Evolutionary conservation across 2,888 invertebrate genomes (phyloP), one percentile per base, ranked within the genome.

Genomic region (Merodon equestris): DNA sequence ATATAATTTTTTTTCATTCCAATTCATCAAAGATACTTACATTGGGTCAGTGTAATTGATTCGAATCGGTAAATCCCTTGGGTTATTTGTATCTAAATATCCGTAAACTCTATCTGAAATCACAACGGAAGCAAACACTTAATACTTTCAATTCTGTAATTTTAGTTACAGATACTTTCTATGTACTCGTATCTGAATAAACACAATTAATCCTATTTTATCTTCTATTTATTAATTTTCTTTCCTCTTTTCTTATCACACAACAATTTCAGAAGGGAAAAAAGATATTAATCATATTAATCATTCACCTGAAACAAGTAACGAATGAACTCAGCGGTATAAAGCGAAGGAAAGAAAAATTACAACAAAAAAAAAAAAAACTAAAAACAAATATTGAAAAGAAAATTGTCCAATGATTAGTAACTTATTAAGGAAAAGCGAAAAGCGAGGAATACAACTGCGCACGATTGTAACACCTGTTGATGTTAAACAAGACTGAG

Each of bases 401-500:
- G 40, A 48, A 38, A 34, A 45, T 14, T 58, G 64, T 70, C 58
- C 67, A 77, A 67, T 73, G 57, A 7, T 77, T 67, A 67, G 67
- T 68, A 73, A 36, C 5, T 36, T 36, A 36, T 36, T 36, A 36
- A 36, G 7, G 13, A 50, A 54, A 53, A 36, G 36, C 51, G 58
- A 54, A 53, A 79, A 74, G 79, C 79, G 79, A 58, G 45, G 58
- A 38, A 54, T 19, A 68, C 48, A 64, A 50, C 58, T 73, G 51
- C 61, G 82, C 82, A 84, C 84, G 84, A 83, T 82, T 83, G 79
- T 84, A 84, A 84, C 84, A 84, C 84, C 84, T 84, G 84, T 84
- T 84, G 84, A 83, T 82, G 83, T 83, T 83, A 67, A 82, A 84
- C 82, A 83, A 82, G 82, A 84, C 84, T 84, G 83, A 83, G 81